Evolutionary conservation across 2,113 vertebrate genomes (phyloP).

Genomic region (Cinclus mexicanus): DNA sequence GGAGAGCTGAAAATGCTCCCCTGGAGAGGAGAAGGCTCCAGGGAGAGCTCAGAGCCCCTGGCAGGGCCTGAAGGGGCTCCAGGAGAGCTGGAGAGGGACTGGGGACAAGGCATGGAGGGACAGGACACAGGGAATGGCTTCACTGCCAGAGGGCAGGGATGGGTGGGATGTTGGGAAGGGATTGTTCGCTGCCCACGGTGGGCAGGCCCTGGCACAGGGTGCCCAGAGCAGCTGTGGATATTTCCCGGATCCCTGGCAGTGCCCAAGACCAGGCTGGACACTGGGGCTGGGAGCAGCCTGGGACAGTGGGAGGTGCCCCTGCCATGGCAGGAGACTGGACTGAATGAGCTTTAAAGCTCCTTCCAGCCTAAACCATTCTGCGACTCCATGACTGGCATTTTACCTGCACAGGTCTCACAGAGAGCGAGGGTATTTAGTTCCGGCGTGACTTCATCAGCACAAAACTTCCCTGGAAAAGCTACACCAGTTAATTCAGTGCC

Average conservation of each 20-base stretch:
- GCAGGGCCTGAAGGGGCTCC: neutral
- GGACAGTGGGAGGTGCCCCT: neutral
- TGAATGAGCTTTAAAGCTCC: fast-evolving
- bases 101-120: neutral
- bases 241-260: neutral
- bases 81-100: neutral
- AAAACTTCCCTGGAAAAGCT: neutral
- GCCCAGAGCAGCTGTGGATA: neutral
- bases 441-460: neutral
- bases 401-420: neutral
- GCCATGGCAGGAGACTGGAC: neutral
- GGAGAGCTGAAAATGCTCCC: neutral
- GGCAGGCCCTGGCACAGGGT: neutral
- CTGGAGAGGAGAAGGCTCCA: neutral
- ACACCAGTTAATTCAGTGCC: neutral
- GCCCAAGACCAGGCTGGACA: fast-evolving
- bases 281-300: neutral
- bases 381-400: neutral
- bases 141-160: fast-evolving
- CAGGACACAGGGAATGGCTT: neutral
- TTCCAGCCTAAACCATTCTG: neutral
- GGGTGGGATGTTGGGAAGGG: fast-evolving
- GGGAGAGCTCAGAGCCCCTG: neutral
- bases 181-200: fast-evolving
- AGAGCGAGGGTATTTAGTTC: fast-evolving